phyloP scores from a whole-genome alignment of 35 echinoderm and acorn worm species.

The Patiria miniata region DNA sequence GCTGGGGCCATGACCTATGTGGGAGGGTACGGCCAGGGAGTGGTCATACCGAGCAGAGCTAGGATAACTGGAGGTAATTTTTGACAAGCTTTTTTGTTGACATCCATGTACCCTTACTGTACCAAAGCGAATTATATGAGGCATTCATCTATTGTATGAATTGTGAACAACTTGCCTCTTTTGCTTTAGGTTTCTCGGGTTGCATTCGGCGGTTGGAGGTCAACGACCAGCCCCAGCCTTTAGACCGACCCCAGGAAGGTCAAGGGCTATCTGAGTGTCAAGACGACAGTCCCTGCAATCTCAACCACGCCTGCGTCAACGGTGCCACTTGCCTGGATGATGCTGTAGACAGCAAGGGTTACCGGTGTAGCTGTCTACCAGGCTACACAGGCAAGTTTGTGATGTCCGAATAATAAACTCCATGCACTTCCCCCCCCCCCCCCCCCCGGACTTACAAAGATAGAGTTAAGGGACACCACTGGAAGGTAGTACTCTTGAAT shows the following conservation, averaged over 20 bases:
- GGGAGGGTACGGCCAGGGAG: constrained; percentile 59
- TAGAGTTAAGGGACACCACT: background rate
- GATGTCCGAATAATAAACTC: too few relatives aligned
- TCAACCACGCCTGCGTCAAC: constrained; percentile 72
- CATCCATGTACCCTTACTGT: background rate
- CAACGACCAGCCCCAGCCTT: constrained; percentile 15
- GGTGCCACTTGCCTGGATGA: constrained; percentile 58
- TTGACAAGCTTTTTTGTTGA: background rate
- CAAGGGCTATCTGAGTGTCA: constrained; percentile 61
- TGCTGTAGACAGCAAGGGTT: constrained; percentile 28
- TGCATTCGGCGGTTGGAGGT: constrained; percentile 64
- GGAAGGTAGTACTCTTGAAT: background rate
- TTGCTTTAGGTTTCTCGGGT: constrained; percentile 67
- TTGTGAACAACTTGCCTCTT: background rate
- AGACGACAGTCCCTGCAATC: constrained; percentile 59
- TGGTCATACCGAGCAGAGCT: constrained; percentile 67
- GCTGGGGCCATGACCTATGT: constrained; percentile 58
- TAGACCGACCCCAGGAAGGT: constrained; percentile 34
- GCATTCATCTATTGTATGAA: background rate
- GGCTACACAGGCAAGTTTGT: constrained; percentile 66
- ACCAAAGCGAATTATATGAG: background rate
- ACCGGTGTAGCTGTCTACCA: constrained; percentile 60
- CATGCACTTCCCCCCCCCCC: too few relatives aligned
- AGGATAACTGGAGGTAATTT: constrained; percentile 65
- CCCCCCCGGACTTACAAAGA: too few relatives aligned